These are phyloP conservation scores for Antrozous pallidus DNA, from an alignment of 2,797 vertebrate genomes.

Conservation along the genomic window DNA sequence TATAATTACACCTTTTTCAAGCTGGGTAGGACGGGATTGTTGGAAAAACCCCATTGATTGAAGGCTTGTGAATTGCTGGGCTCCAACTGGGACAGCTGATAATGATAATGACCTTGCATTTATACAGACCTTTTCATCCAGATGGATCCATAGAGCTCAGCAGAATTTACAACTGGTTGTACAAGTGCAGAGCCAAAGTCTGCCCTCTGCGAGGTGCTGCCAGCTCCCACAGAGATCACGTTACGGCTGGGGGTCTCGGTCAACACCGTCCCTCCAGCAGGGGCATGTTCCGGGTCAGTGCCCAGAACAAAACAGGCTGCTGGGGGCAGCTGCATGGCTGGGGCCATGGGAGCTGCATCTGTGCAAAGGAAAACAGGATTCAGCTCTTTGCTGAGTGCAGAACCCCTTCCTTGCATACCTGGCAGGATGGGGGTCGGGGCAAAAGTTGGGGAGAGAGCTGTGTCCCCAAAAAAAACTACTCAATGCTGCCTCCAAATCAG, in stretches of 20 bases:
- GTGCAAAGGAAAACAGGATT: background rate
- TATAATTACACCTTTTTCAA: conserved; percentile 40
- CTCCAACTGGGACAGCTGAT: conserved; percentile 49
- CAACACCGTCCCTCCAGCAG: background rate
- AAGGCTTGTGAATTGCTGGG: conserved; percentile 10
- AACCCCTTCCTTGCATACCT: background rate
- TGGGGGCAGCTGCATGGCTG: background rate
- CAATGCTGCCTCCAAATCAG: background rate
- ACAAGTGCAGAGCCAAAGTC: conserved; percentile 25
- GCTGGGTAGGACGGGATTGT: background rate
- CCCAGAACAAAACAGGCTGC: background rate
- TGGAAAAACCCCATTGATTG: conserved; percentile 52
- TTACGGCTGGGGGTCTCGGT: background rate
- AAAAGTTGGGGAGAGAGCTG: background rate
- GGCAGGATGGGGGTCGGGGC: background rate
- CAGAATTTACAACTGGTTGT: conserved; percentile 52
- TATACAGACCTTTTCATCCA: conserved; percentile 49
- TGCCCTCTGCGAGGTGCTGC: background rate
- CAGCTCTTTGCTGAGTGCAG: background rate
- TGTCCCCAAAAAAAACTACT: background rate
- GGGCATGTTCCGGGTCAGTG: background rate
- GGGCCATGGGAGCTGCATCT: background rate
- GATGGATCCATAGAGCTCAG: conserved; percentile 49
- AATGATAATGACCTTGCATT: conserved; percentile 49
- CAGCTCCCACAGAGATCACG: background rate